Base-by-base conservation (phyloP, 37 sponge, comb jelly and placozoan genomes). In the Haliclona indistincta region DNA sequence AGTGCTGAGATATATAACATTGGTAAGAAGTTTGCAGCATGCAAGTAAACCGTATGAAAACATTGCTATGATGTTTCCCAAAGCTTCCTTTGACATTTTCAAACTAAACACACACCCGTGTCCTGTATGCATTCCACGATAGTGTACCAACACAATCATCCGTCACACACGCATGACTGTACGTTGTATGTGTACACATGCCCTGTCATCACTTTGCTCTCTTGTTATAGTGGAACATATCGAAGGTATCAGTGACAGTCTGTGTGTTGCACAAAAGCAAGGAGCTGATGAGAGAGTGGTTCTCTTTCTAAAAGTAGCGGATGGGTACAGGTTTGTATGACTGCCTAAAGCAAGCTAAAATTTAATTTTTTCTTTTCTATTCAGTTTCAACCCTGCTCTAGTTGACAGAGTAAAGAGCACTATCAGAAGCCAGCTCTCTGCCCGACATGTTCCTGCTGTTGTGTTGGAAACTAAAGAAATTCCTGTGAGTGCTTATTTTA, bases 1-100 rank as follows among this genome's bases (percentile, higher is more conserved):
- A 98, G 95, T 78, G 90, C 99, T 40, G 99, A 98, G 71, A 95
- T 98, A 26, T 98, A 98, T 81, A 89, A 87, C 62, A 88, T 98
- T 56, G 83, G 94, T 93, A 36, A 58, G n/a, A n/a, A n/a, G n/a
- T n/a, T n/a, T n/a, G n/a, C n/a, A n/a, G n/a, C n/a, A n/a, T n/a
- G n/a, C n/a, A n/a, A n/a, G n/a, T n/a, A n/a, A n/a, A n/a, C n/a
- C n/a, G n/a, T n/a, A n/a, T n/a, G n/a, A n/a, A n/a, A n/a, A n/a
- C n/a, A n/a, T n/a, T n/a, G n/a, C n/a, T n/a, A n/a, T n/a, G n/a
- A n/a, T n/a, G n/a, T n/a, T n/a, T n/a, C n/a, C n/a, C n/a, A n/a
- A n/a, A n/a, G n/a, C n/a, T n/a, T n/a, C n/a, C n/a, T n/a, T n/a
- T n/a, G n/a, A n/a, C n/a, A n/a, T n/a, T n/a, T n/a, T n/a, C n/a